Evolutionary conservation across 1,140 invertebrate species (phyloP).

Genomic region (Micrasema longulum): DNA sequence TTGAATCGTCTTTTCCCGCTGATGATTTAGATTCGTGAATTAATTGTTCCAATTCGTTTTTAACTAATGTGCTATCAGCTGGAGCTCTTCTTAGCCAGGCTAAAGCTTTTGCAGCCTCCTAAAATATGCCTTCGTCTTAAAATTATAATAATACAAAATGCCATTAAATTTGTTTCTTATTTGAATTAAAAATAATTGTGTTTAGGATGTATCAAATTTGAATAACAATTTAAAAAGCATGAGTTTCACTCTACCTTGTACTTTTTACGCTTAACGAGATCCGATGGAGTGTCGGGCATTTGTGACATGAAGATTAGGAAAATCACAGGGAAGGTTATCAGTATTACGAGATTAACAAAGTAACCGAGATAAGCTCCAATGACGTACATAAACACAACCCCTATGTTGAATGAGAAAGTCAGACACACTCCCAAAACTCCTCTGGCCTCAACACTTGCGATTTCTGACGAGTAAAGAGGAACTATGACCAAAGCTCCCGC

Average conservation of each 20-base stretch:
- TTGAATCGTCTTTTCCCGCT: neutral
- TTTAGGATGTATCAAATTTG: too few relatives aligned
- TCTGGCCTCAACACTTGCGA: slow-evolving; percentile 67
- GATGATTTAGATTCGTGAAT: slow-evolving; percentile 33
- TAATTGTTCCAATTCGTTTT: slow-evolving; percentile 27
- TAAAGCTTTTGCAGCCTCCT: slow-evolving; percentile 46
- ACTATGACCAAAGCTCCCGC: slow-evolving; percentile 66
- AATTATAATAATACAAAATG: too few relatives aligned
- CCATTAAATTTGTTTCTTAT: too few relatives aligned
- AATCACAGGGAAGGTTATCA: slow-evolving; percentile 58
- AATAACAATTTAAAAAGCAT: too few relatives aligned
- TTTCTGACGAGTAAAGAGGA: slow-evolving; percentile 73
- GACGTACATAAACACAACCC: slow-evolving; percentile 69
- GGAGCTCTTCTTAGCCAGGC: slow-evolving; percentile 43
- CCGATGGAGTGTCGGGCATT: slow-evolving; percentile 72
- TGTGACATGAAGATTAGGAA: slow-evolving; percentile 57
- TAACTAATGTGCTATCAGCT: slow-evolving; percentile 21
- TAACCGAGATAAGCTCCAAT: slow-evolving; percentile 69
- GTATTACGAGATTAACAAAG: slow-evolving; percentile 19
- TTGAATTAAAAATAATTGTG: too few relatives aligned
- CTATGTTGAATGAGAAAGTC: slow-evolving; percentile 68
- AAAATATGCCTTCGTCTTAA: neutral
- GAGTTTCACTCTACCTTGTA: slow-evolving; percentile 43
- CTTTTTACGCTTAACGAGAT: slow-evolving; percentile 50
- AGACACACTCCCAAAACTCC: slow-evolving; percentile 69